Evolutionary conservation across 1,140 invertebrate genomes (phyloP), one percentile per base, ranked within the genome.

Genomic region (Drosophila nikananu): DNA sequence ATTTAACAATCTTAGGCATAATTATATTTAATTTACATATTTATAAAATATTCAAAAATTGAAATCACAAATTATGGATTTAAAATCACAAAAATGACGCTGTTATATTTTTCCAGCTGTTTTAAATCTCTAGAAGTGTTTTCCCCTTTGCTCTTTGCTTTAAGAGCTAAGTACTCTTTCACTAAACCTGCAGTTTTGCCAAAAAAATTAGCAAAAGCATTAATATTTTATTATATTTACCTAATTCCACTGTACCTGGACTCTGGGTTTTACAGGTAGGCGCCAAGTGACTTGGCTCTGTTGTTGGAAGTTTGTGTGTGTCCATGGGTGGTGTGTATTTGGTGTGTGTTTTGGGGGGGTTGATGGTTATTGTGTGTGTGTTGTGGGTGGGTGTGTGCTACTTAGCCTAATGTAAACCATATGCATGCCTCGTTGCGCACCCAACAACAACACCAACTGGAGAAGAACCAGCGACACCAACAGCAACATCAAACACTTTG

Each of bases 391-490:
- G 60, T 71, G 39, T 87, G 81, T 77, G 84, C 83, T 89, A 87
- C 83, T 87, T 89, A 87, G 84, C 81, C 81, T 89, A 87, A 87
- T 87, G 84, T 89, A 86, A 89, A 77, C 70, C 81, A 65, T 81
- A 77, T 89, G 81, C 84, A 89, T 86, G 84, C 59, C 75, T 90
- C 78, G 86, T 80, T 89, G 84, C 70, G 67, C 81, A 81, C 48
- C 58, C 77, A 65, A 30, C 76, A 76, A 49, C 54, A 67, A 48
- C 59, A 78, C 52, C 60, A 37, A 46, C 51, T 58, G 10, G 25
- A 27, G 49, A 42, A 25, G 44, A 30, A 61, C 32, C 52, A 39
- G 41, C 58, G 51, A 59, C 65, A 42, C 42, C 51, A 62, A 37
- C 75, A 74, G 63, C 72, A 87, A 81, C 63, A 81, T 68, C 72